Base-by-base conservation (phyloP, 2,797 vertebrate species). In the Urosaurus nigricauda region DNA sequence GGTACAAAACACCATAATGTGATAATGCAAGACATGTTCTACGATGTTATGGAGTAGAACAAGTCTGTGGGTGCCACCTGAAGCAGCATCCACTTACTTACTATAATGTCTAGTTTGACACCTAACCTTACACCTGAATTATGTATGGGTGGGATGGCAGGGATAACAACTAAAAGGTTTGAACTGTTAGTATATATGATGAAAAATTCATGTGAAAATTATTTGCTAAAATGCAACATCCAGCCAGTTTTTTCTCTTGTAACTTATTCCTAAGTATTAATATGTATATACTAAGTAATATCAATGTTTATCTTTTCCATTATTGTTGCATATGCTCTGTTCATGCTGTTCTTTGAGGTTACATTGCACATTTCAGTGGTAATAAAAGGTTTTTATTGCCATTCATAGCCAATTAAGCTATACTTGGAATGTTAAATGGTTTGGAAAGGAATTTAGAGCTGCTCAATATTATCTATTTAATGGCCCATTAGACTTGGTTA, bases 391-490 rank as follows among this genome's bases (percentile, higher is more conserved):
- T 9, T 92, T 91, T 89, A 92, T 93, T 95, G 84, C 90, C 92
- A 91, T 92, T 94, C 83, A 71, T 92, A 94, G 91, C 71, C 93
- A 94, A 94, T 96, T 96, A 96, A 94, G 91, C 87, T 95, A 88
- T 93, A 93, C 90, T 91, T 91, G 90, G 89, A 87, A 93, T 94
- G 93, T 96, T 97, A 96, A 97, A 96, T 94, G 94, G 94, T 91
- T 96, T 96, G 96, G 92, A 96, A 96, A 89, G 93, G 93, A 95
- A 95, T 85, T 92, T 95, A 95, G 92, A 94, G 87, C 92, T 95
- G 83, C 93, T 95, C 94, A 94, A 93, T 96, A 93, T 95, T 96
- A 93, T 93, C 96, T 94, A 96, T 97, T 97, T 97, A 96, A 96
- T 95, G 96, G 95, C 9, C 95, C 96, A 96, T 97, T 96, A 96